A percentile compares a stretch with the other conserved stretches of the same genome.
phyloP scores from a whole-genome alignment of 2,797 vertebrate genomes.

The Neoniphon sammara region DNA sequence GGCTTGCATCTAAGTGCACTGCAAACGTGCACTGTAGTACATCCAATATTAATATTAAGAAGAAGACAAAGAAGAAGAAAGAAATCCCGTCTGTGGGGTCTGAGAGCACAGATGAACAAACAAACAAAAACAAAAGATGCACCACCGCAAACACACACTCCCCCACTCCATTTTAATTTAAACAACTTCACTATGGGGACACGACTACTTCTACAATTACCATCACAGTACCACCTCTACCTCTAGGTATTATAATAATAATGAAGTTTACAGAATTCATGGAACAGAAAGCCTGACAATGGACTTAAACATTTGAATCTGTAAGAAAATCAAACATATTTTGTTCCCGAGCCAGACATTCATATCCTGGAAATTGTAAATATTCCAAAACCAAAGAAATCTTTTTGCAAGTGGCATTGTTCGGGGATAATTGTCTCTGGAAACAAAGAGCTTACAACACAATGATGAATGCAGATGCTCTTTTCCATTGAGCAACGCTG shows the following conservation, averaged over 20 bases:
- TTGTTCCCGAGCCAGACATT: constrained; percentile 21
- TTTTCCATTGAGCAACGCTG: constrained; percentile 65
- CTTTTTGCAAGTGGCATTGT: constrained; percentile 73
- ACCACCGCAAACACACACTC: no score
- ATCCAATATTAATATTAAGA: neutral
- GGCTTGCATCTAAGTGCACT: neutral
- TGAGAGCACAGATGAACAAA: no score
- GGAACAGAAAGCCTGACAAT: constrained; percentile 4
- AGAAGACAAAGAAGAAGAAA: no score
- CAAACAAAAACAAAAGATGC: no score
- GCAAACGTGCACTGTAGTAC: neutral
- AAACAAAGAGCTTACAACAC: constrained; percentile 75
- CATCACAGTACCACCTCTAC: neutral
- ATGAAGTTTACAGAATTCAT: no score
- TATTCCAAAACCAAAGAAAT: constrained; percentile 48
- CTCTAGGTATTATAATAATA: no score
- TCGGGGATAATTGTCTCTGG: constrained; percentile 75
- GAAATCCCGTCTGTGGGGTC: no score
- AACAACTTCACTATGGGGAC: no score
- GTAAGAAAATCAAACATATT: constrained; percentile 34
- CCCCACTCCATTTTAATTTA: no score
- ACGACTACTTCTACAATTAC: neutral
- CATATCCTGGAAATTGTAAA: constrained; percentile 56
- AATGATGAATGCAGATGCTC: constrained; percentile 78
- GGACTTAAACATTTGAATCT: neutral